These are phyloP conservation scores for Synodontis membranacea DNA, from an alignment of 2,113 vertebrate genomes.

Conservation along the genomic window DNA sequence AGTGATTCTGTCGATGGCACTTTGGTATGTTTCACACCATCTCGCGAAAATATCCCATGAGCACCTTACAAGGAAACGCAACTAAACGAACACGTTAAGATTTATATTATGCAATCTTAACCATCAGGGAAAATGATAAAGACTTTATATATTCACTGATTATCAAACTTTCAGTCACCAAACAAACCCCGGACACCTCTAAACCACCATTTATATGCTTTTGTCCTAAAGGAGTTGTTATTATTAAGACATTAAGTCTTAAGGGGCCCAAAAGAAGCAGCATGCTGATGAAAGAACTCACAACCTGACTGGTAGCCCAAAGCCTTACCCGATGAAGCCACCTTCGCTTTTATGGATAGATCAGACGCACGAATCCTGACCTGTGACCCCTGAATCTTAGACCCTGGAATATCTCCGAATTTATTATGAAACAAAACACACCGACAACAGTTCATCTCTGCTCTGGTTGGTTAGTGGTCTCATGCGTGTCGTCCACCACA, in stretches of 20 bases:
- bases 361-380: neutral
- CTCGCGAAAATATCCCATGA: neutral
- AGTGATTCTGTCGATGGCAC: neutral
- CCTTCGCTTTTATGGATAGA: neutral
- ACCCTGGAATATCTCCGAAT: neutral
- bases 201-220: neutral
- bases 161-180: neutral
- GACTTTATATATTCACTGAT: too few species aligned
- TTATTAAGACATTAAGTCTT: neutral
- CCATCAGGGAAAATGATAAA: neutral
- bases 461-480: neutral
- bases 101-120: neutral
- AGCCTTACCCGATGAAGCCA: neutral
- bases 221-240: neutral
- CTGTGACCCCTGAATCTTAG: neutral
- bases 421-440: neutral
- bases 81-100: neutral
- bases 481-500: neutral
- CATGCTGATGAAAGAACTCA: neutral
- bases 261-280: neutral
- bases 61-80: neutral
- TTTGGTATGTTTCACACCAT: neutral
- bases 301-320: neutral
- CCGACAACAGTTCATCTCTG: neutral
- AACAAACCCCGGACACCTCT: neutral